A percentile compares a stretch with the other conserved stretches of the same genome.
phyloP scores from a whole-genome alignment of 2,113 vertebrate species.

The Sus scrofa region DNA sequence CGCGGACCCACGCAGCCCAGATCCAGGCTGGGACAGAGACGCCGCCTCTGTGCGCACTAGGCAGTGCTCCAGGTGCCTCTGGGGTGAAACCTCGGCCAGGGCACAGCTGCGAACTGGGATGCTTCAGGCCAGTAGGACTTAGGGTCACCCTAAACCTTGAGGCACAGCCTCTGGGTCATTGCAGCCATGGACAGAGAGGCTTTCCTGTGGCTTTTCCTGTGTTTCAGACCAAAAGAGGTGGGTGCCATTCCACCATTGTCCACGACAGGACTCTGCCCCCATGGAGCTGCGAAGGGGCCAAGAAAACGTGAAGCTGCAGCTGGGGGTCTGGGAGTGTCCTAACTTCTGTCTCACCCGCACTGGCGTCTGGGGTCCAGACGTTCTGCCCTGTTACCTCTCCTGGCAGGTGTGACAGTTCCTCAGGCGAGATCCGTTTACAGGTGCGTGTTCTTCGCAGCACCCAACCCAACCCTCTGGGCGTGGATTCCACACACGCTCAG shows the following conservation, averaged over 20 bases:
- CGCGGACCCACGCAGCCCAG: not conserved
- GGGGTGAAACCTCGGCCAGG: not conserved
- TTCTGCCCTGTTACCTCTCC: rapidly evolving
- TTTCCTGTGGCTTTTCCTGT: rapidly evolving
- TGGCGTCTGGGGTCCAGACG: rapidly evolving
- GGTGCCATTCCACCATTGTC: too few relatives aligned
- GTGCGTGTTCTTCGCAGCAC: not conserved
- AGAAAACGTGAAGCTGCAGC: too few relatives aligned
- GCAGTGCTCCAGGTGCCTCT: rapidly evolving
- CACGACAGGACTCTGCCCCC: not conserved
- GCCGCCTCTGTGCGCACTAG: rapidly evolving
- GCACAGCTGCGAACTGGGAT: rapidly evolving
- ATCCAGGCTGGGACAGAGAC: rapidly evolving
- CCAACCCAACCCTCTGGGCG: too few relatives aligned
- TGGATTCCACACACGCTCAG: rapidly evolving
- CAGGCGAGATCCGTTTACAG: too few relatives aligned
- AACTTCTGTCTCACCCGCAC: not conserved
- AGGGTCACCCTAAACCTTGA: rapidly evolving
- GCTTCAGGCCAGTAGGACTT: not conserved
- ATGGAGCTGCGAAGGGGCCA: rapidly evolving
- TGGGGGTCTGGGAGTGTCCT: not conserved
- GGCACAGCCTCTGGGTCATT: not conserved
- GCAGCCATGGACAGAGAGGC: rapidly evolving
- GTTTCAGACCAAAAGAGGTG: not conserved
- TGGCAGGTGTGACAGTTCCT: too few relatives aligned